Evolutionary conservation across 92 coral and sea anemone species (phyloP).

Genomic region (Hydrozoanthus gracilis): DNA sequence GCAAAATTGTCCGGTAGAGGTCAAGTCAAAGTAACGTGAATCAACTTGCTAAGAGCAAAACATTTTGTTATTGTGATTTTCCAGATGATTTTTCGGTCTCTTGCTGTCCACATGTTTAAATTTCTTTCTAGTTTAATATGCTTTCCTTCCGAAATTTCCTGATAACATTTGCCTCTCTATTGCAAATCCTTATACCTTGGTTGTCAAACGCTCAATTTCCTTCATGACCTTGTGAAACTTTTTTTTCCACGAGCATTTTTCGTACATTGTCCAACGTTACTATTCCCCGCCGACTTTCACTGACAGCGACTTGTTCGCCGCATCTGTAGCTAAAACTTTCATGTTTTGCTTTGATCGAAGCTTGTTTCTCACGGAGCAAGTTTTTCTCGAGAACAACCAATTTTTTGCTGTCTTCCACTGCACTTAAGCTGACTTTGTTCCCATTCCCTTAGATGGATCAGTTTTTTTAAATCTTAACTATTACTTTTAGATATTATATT

Average conservation of each 20-base stretch:
- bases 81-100: no score
- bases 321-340: background rate
- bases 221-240: background rate
- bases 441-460: background rate
- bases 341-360: slow-evolving; percentile 6
- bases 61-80: no score
- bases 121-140: no score
- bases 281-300: slow-evolving; percentile 11
- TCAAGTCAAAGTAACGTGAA: no score
- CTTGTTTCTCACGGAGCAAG: background rate
- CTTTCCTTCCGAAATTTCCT: background rate
- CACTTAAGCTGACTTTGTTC: background rate
- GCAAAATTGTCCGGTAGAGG: no score
- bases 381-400: background rate
- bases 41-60: no score
- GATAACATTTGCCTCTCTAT: background rate
- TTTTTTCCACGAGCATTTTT: background rate
- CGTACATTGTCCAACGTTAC: background rate
- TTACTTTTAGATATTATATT: background rate
- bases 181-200: slow-evolving; percentile 11
- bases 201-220: slow-evolving; percentile 15
- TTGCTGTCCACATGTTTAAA: no score
- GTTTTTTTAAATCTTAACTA: background rate
- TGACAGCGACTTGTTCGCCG: background rate
- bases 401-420: background rate